Evolutionary conservation across 2,797 vertebrate genomes (phyloP).

Genomic region (Tamandua tetradactyla): DNA sequence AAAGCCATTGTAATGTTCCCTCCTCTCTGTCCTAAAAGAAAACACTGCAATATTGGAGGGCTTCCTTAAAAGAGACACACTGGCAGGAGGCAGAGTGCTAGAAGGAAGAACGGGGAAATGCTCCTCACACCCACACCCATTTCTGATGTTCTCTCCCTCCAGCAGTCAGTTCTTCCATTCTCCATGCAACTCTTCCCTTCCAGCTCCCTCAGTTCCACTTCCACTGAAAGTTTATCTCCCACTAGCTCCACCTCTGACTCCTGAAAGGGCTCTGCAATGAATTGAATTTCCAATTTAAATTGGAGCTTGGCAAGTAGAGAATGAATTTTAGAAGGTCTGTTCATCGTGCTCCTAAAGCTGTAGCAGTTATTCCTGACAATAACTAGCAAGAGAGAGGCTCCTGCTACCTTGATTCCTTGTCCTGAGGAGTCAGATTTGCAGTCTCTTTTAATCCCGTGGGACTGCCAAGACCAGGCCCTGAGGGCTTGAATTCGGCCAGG

Average conservation of each 20-base stretch:
- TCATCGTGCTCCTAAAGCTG: constrained; percentile 54
- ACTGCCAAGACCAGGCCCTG: constrained; percentile 65
- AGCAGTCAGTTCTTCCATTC: neutral
- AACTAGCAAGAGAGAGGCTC: constrained; percentile 16
- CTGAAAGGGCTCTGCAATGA: constrained; percentile 55
- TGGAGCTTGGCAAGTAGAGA: constrained; percentile 49
- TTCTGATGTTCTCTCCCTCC: neutral
- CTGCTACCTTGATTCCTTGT: constrained; percentile 57
- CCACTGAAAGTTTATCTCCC: constrained; percentile 61
- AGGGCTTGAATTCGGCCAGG: constrained; percentile 20
- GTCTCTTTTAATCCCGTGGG: constrained; percentile 76
- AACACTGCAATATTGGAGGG: constrained; percentile 40
- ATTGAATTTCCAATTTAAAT: constrained; percentile 66
- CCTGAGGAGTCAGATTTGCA: constrained; percentile 71
- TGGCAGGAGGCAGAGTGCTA: constrained; percentile 54
- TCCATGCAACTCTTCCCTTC: neutral
- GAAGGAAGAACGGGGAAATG: constrained; percentile 47
- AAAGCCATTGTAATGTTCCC: constrained; percentile 67
- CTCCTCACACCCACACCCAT: neutral
- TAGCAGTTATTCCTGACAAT: constrained; percentile 71
- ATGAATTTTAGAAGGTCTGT: neutral
- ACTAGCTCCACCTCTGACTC: constrained; percentile 46
- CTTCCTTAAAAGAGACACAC: constrained; percentile 72
- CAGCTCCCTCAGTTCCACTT: neutral
- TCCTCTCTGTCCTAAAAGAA: constrained; percentile 57